Evolutionary conservation across 2,888 invertebrate species (phyloP).

Genomic region (Mellilla xanthometata): DNA sequence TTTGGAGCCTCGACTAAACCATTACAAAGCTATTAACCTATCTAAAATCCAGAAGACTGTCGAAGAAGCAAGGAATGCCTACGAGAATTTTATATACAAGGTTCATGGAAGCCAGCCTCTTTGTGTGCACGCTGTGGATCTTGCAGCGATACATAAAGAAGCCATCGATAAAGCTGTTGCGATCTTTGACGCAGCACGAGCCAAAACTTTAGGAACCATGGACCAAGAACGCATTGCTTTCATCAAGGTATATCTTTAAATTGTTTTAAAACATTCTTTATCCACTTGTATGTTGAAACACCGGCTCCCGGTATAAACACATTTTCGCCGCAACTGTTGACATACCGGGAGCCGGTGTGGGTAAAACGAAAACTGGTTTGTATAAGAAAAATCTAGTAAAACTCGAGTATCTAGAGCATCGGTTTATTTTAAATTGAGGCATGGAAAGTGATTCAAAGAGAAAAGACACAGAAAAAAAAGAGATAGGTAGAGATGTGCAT

Average conservation of each 20-base stretch:
- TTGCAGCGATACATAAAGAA: conserved; percentile 10
- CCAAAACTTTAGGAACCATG: not conserved
- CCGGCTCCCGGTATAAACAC: no score
- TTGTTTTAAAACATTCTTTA: no score
- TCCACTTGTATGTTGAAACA: no score
- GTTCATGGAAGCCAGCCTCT: not conserved
- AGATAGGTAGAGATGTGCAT: no score
- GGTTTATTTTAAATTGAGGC: no score
- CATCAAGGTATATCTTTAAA: conserved; percentile 7
- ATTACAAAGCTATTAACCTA: conserved; percentile 11
- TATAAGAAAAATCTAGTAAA: no score
- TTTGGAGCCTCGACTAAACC: conserved; percentile 1
- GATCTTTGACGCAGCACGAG: conserved; percentile 11
- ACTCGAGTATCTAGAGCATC: no score
- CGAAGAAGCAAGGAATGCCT: conserved; percentile 3
- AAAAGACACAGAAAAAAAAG: no score
- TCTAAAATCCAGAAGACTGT: conserved; percentile 5
- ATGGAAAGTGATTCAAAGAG: no score
- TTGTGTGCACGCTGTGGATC: conserved; percentile 8
- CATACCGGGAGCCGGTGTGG: no score
- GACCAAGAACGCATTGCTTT: conserved; percentile 19
- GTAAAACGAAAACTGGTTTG: no score
- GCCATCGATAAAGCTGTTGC: conserved; percentile 5
- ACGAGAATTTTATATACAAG: not conserved
- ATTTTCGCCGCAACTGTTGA: no score